These are phyloP conservation scores for Clanis bilineata DNA, from an alignment of 2,888 invertebrate species.

Conservation along the genomic window DNA sequence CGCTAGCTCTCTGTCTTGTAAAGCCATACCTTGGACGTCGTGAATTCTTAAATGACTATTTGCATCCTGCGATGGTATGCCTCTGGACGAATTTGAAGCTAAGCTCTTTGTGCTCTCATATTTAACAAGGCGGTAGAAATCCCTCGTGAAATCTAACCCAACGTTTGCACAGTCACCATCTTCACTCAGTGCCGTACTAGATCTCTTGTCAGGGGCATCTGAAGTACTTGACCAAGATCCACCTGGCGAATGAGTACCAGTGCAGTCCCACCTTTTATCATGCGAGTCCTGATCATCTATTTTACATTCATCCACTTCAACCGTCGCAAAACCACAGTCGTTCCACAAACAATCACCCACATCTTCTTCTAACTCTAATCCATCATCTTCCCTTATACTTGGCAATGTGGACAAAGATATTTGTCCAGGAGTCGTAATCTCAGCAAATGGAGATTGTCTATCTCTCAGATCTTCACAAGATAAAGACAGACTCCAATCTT, in stretches of 20 bases:
- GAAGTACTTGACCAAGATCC: conserved; percentile 83
- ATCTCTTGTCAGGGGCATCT: conserved; percentile 85
- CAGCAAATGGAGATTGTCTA: conserved; percentile 73
- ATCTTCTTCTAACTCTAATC: conserved; percentile 87
- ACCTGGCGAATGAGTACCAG: conserved; percentile 81
- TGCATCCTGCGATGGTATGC: conserved; percentile 81
- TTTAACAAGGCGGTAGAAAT: conserved; percentile 90
- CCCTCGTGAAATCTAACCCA: conserved; percentile 89
- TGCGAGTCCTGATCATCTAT: conserved; percentile 70
- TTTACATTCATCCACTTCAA: conserved; percentile 86
- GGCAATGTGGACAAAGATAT: conserved; percentile 85
- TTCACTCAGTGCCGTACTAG: conserved; percentile 86
- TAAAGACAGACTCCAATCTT: conserved; percentile 90
- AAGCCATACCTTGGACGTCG: conserved; percentile 70
- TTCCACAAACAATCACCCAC: conserved; percentile 89
- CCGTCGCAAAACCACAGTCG: conserved; percentile 86
- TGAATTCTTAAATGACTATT: conserved; percentile 70
- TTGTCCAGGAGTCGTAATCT: conserved; percentile 83
- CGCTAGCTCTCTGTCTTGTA: conserved; percentile 86
- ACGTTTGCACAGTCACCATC: conserved; percentile 86
- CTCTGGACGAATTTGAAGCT: conserved; percentile 88
- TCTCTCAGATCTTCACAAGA: conserved; percentile 87
- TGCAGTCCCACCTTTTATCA: conserved; percentile 86
- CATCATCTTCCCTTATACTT: conserved; percentile 88
- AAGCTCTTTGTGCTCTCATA: conserved; percentile 91